Evolutionary conservation across 1,140 invertebrate genomes (phyloP), one percentile per base, ranked within the genome.

Genomic region (Saccostrea echinata): DNA sequence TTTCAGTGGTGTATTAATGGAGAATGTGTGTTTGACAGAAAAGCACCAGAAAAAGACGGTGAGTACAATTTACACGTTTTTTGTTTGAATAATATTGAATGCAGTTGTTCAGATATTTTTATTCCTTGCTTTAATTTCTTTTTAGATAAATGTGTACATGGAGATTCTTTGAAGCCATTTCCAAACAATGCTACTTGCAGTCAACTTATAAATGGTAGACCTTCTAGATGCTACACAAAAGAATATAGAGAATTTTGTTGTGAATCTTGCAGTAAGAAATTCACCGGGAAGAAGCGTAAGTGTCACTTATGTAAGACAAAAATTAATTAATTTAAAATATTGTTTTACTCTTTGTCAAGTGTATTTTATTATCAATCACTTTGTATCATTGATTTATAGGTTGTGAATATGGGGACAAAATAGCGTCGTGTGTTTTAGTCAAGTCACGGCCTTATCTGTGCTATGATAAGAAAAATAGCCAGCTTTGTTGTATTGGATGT

Each of bases 1-100:
- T 89, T 84, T 6, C 84, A 89, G 88, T 89, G 88, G 88, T 89
- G 88, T 89, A 83, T 89, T 11, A 68, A 89, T 87, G 88, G 88
- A n/a, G 76, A 86, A n/a, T 89, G 88, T 84, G 61, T 85, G 13
- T 71, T 61, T 27, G 84, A 85, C 16, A 55, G 85, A 43, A 61
- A 85, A 30, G 88, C 88, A 21, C 88, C 88, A 0, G 27, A 52
- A 33, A 87, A 71, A 89, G 86, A 89, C 21, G 88, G 88, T 89
- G 83, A 85, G 57, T 3, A 12, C n/a, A 30, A 21, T 84, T 52
- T 24, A n/a, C 43, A 43, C 6, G 0, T 43, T 43, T 6, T 43
- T 9, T 43, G 21, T 21, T 21, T 64, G 0, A 2, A 11, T n/a
- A 64, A 64, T n/a, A n/a, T 24, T 64, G 11, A n/a, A 64, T 9